phyloP scores from a whole-genome alignment of 2,113 vertebrate genomes.

The Dryoscopus gambensis region DNA sequence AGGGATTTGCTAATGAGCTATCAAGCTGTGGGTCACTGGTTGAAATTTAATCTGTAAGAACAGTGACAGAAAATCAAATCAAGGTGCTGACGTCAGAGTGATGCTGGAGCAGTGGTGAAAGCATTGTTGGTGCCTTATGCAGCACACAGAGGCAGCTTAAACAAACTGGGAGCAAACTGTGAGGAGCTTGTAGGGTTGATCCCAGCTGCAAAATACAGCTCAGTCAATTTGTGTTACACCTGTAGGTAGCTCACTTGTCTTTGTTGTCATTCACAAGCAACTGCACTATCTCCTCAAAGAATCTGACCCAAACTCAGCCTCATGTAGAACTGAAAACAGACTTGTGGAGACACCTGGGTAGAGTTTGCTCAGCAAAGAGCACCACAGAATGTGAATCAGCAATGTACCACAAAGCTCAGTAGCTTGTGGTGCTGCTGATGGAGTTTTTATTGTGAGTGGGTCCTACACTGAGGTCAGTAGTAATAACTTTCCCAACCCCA shows the following conservation, averaged over 20 bases:
- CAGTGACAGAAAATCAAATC: slow-evolving; percentile 54
- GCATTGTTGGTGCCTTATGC: background rate
- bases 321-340: background rate
- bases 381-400: background rate
- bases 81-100: background rate
- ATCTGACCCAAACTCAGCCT: background rate
- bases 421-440: background rate
- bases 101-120: background rate
- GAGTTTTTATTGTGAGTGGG: background rate
- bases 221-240: background rate
- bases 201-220: background rate
- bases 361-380: background rate
- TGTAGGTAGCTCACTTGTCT: background rate
- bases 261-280: background rate
- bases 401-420: background rate
- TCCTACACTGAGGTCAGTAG: no score
- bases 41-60: slow-evolving; percentile 41
- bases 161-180: background rate
- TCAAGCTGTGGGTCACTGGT: slow-evolving; percentile 23
- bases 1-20: slow-evolving; percentile 48
- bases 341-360: background rate
- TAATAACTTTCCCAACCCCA: background rate
- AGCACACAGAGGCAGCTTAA: background rate
- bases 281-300: background rate
- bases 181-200: background rate